A percentile compares a stretch with the other conserved stretches of the same genome.
Conservation (phyloP, 2,113 vertebrate species). For the western clawed frog (Xenopus tropicalis) region DNA sequence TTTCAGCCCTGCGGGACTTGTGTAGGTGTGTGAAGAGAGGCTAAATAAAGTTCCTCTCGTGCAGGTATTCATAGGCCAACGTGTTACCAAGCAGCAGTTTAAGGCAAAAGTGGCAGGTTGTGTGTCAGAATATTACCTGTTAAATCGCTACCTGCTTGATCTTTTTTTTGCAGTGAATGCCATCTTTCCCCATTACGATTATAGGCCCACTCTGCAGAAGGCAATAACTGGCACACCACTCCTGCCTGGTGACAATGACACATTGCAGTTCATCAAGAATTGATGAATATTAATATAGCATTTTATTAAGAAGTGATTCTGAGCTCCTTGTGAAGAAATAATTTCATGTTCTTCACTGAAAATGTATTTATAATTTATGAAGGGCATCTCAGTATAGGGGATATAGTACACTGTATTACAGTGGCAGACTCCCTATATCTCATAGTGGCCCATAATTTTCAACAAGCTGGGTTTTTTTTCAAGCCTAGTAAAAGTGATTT, state of each 20-base stretch:
- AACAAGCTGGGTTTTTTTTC: background rate
- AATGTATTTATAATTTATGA: background rate
- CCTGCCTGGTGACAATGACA: constrained; percentile 20
- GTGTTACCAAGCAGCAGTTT: constrained; percentile 31
- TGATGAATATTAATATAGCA: constrained; percentile 36
- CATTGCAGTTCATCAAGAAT: constrained; percentile 26
- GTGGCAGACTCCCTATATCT: background rate
- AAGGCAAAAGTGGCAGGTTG: constrained; percentile 24
- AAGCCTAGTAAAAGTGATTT: background rate
- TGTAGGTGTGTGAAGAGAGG: constrained; percentile 37
- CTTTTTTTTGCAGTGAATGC: constrained; percentile 13
- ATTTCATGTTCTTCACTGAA: background rate
- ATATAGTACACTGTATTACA: background rate
- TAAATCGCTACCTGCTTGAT: constrained; percentile 13
- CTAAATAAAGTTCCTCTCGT: constrained; percentile 14
- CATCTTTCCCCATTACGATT: background rate
- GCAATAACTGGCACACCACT: background rate
- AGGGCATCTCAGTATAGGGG: background rate
- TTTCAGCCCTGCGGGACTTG: constrained; percentile 23
- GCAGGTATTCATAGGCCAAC: background rate
- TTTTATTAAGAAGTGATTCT: constrained; percentile 20
- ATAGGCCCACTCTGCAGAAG: constrained; percentile 5
- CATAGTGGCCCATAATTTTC: background rate
- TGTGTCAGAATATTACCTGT: constrained; percentile 17
- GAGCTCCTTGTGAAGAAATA: background rate